These are phyloP conservation scores for Silurus lanzhouensis DNA, from an alignment of 2,797 vertebrate genomes.

Conservation along the genomic window DNA sequence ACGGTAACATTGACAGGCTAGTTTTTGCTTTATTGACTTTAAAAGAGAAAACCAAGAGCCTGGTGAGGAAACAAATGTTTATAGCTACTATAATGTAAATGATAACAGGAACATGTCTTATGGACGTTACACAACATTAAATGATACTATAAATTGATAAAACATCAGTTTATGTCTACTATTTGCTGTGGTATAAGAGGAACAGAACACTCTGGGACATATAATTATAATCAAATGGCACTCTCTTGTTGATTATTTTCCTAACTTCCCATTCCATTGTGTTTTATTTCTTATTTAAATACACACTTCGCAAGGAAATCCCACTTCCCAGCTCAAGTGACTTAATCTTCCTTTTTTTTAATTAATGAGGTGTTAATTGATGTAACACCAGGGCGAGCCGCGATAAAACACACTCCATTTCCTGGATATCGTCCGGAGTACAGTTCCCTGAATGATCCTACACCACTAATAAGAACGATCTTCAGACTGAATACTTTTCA, in stretches of 20 bases:
- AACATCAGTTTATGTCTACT: neutral
- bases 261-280: neutral
- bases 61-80: neutral
- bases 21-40: neutral
- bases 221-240: neutral
- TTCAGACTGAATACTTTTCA: neutral
- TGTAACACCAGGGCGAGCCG: neutral
- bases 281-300: slow-evolving; percentile 4
- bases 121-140: neutral
- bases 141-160: neutral
- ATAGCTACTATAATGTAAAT: neutral
- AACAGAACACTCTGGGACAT: neutral
- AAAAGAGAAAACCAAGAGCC: neutral
- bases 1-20: neutral
- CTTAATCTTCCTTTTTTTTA: neutral
- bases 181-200: neutral
- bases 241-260: neutral
- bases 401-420: slow-evolving; percentile 13
- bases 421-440: slow-evolving; percentile 21
- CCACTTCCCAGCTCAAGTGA: neutral
- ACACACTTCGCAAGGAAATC: no score
- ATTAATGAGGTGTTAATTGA: neutral
- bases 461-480: slow-evolving; percentile 1
- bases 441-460: slow-evolving; percentile 23
- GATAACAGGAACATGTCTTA: neutral